Base-by-base conservation (phyloP, 2,888 invertebrate genomes). In the Drosophila demipolita region DNA sequence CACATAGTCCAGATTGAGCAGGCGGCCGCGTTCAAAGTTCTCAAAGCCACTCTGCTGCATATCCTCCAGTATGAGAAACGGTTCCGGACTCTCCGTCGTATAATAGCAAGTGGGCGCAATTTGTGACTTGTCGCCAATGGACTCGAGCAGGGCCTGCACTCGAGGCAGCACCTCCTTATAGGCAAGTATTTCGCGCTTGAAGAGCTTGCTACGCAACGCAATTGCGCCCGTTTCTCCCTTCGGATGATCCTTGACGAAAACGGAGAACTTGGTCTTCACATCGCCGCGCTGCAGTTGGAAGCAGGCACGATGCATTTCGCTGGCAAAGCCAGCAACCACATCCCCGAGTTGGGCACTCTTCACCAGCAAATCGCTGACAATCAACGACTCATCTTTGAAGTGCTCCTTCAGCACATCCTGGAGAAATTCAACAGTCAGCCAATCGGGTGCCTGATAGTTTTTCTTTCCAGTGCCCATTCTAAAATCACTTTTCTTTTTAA, bases 1-100 rank as follows among this genome's bases (percentile, higher is more conserved):
- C 60, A 94, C 93, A 79, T 95, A 95, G 32, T 94, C 92, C 67
- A 94, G 89, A 87, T 95, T 95, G 15, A 95, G 92, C 20, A 95
- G 94, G 32, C 92, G 89, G 38, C 93, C 93, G 33, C 94, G 93
- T 77, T 94, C 93, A n/a, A 94, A 94, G 92, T 95, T 94, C 54
- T 93, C 93, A 81, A 93, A 95, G n/a, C 94, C 94, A 45, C 91
- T 87, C 2, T 93, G 89, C 20, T 93, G 92, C 78, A 95, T 92
- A 85, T 95, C 95, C 80, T 95, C 95, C 45, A 95, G 88, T 2
- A 95, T 87, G 2, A 93, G 75, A 65, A 93, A 90, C 0, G 92
- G 92, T 52, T 92, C 90, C 1, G 93, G 93, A 26, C 90, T 87
- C 73, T 92, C 92, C 29, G 92, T 92, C 17, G 93, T 92, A 35